Percentiles rank a stretch among this genome's conserved stretches.
Evolutionary conservation across 2,113 vertebrate species (phyloP).

Genomic region (Xenopus laevis): DNA sequence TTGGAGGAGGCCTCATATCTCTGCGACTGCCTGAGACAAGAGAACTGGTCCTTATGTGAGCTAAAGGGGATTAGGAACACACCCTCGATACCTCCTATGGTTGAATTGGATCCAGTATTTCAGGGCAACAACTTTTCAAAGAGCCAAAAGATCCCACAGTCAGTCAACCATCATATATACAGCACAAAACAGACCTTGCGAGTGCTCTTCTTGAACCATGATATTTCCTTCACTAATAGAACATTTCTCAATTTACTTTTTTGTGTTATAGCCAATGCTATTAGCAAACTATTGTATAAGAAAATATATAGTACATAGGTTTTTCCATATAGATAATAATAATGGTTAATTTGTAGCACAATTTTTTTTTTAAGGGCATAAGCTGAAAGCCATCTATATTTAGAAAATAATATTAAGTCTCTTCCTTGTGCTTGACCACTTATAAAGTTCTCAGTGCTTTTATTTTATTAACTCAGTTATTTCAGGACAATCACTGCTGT

Average conservation of each 20-base stretch:
- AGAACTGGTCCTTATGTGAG: conserved; percentile 89
- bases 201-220: neutral
- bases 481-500: neutral
- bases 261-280: neutral
- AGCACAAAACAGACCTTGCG: neutral
- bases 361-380: neutral
- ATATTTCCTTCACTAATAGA: neutral
- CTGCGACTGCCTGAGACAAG: conserved; percentile 91
- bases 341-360: neutral
- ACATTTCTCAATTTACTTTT: neutral
- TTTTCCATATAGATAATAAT: neutral
- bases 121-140: neutral
- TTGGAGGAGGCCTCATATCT: conserved; percentile 85
- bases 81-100: conserved; percentile 1
- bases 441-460: neutral
- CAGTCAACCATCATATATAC: neutral
- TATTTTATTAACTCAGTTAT: neutral
- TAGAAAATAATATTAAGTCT: neutral
- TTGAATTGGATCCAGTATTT: conserved; percentile 1
- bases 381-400: neutral
- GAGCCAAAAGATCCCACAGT: neutral
- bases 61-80: neutral
- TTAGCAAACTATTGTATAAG: neutral
- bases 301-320: neutral
- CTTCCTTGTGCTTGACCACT: no score